These are phyloP conservation scores for Melanostigma gelatinosum DNA, from an alignment of 2,113 vertebrate species.

Conservation along the genomic window DNA sequence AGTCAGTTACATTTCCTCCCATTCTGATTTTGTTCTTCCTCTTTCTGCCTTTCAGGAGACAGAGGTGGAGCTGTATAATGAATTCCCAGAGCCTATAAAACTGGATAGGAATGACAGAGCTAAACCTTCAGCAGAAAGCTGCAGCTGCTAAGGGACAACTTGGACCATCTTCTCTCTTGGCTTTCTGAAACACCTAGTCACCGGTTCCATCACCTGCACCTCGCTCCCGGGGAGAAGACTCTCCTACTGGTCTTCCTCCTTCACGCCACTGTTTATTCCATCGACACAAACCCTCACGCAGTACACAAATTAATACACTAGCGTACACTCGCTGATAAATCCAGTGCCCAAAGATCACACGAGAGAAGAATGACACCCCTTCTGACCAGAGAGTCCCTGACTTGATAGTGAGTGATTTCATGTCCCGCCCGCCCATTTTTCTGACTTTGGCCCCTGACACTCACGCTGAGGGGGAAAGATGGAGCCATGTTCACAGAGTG, in stretches of 20 bases:
- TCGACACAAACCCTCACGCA: constrained; percentile 54
- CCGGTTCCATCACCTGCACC: constrained; percentile 65
- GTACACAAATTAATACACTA: constrained; percentile 58
- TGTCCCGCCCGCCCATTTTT: constrained; percentile 28
- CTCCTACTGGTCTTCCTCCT: constrained; percentile 66
- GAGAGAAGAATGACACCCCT: constrained; percentile 48
- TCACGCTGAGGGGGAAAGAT: constrained; percentile 42
- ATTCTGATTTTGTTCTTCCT: background rate
- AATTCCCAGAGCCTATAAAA: constrained; percentile 98
- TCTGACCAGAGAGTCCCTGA: constrained; percentile 19
- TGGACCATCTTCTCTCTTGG: constrained; percentile 82
- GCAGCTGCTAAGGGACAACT: constrained; percentile 94
- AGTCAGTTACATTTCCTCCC: background rate
- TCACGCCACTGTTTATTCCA: constrained; percentile 62
- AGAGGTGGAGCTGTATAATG: constrained; percentile 98
- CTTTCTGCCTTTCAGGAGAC: constrained; percentile 86
- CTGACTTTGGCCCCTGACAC: constrained; percentile 48
- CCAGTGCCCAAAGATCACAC: constrained; percentile 64
- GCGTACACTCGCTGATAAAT: constrained; percentile 46
- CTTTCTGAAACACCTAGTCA: constrained; percentile 67
- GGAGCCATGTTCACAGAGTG: constrained; percentile 61
- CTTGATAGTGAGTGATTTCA: constrained; percentile 43
- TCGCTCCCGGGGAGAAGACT: constrained; percentile 78
- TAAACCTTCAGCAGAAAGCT: constrained; percentile 91
- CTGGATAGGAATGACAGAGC: constrained; percentile 95